A percentile compares a stretch with the other conserved stretches of the same genome.
Conservation (phyloP, 2,888 invertebrate species). For the Cyaniris semiargus region DNA sequence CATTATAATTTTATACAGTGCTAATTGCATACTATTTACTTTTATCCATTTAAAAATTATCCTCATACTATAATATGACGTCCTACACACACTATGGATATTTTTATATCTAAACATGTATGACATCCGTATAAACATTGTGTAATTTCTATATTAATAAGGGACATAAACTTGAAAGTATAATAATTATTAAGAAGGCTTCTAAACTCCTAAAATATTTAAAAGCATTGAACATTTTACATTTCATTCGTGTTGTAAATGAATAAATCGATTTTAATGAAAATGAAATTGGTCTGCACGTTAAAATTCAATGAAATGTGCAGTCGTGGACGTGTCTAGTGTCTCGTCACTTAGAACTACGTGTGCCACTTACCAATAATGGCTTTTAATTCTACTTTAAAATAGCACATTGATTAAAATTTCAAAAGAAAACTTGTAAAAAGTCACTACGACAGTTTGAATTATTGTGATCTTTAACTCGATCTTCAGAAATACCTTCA, state of each 20-base stretch:
- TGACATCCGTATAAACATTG: too few relatives aligned
- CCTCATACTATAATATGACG: too few relatives aligned
- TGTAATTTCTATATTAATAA: too few relatives aligned
- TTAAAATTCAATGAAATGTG: constrained; percentile 16
- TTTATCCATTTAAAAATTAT: too few relatives aligned
- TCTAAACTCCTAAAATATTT: not conserved
- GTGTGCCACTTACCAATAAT: constrained; percentile 10
- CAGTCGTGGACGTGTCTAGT: not conserved
- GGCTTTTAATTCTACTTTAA: not conserved
- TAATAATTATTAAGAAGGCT: not conserved
- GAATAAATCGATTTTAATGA: not conserved
- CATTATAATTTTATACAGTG: too few relatives aligned
- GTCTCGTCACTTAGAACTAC: not conserved
- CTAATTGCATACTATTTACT: too few relatives aligned
- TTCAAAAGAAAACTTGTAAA: not conserved
- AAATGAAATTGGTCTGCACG: not conserved
- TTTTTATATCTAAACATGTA: too few relatives aligned
- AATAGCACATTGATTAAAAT: not conserved
- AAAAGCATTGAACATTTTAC: not conserved
- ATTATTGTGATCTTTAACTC: too few relatives aligned
- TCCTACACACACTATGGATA: too few relatives aligned
- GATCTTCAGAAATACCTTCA: too few relatives aligned
- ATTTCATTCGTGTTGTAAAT: not conserved
- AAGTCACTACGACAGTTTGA: not conserved
- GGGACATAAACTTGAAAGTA: too few relatives aligned